Evolutionary conservation across 2,888 invertebrate genomes (phyloP).

Genomic region (Melanchra persicariae): DNA sequence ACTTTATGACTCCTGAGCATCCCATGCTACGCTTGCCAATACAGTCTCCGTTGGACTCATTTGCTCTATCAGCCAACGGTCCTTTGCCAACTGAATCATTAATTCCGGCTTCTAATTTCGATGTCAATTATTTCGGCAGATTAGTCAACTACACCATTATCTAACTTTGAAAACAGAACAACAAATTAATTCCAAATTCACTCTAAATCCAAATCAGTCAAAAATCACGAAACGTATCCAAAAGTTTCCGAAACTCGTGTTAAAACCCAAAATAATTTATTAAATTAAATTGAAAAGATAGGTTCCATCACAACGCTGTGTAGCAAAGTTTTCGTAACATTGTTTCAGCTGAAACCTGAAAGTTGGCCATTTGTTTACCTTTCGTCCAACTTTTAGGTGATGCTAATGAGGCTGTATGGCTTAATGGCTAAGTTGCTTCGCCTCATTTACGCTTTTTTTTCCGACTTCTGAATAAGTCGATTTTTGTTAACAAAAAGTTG

Average conservation of each 20-base stretch:
- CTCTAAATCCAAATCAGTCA: neutral
- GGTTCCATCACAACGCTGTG: conserved; percentile 54
- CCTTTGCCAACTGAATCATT: too few species aligned
- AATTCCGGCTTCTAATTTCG: too few species aligned
- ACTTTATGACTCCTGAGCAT: too few species aligned
- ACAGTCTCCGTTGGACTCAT: too few species aligned
- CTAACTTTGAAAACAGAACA: neutral
- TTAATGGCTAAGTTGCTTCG: conserved; percentile 61
- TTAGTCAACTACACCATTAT: too few species aligned
- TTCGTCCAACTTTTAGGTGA: conserved; percentile 60
- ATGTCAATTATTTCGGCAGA: too few species aligned
- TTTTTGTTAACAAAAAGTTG: conserved; percentile 43
- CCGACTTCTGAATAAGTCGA: conserved; percentile 3
- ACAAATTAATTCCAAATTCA: conserved; percentile 16
- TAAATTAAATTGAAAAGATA: conserved; percentile 62
- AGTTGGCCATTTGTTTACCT: conserved; percentile 64
- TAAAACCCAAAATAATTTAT: conserved; percentile 57
- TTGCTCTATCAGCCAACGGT: too few species aligned
- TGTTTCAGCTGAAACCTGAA: conserved; percentile 60
- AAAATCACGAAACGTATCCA: conserved; percentile 41
- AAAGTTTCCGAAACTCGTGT: conserved; percentile 44
- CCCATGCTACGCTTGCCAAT: too few species aligned
- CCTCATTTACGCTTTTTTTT: conserved; percentile 50
- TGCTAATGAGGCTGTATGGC: conserved; percentile 61
- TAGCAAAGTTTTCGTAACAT: conserved; percentile 54